A percentile compares a stretch with the other conserved stretches of the same genome.
These are phyloP conservation scores for Latrodectus elegans DNA, from an alignment of 2,888 invertebrate genomes.

Conservation along the genomic window DNA sequence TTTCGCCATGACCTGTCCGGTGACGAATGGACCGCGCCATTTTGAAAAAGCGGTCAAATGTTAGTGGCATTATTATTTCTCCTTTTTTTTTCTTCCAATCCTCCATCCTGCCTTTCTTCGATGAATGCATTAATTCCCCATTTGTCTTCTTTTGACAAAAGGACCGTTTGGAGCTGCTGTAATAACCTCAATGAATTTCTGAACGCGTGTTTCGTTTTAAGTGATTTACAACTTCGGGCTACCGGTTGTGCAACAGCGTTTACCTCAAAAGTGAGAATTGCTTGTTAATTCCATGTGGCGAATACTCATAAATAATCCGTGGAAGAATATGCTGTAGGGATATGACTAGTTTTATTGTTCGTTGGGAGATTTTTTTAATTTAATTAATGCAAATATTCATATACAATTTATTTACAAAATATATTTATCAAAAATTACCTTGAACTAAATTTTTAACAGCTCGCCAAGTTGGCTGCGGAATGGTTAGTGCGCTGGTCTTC, in stretches of 20 bases:
- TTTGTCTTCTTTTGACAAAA: slow-evolving; percentile 44
- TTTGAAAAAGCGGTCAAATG: background rate
- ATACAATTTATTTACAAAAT: too few species aligned
- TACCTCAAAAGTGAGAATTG: background rate
- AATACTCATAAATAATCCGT: background rate
- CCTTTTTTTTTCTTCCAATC: too few species aligned
- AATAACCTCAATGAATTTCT: background rate
- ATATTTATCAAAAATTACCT: too few species aligned
- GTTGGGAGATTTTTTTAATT: too few species aligned
- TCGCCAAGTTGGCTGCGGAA: too few species aligned
- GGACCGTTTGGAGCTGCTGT: slow-evolving; percentile 31
- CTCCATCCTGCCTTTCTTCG: background rate
- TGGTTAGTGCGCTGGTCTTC: too few species aligned
- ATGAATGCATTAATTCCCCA: slow-evolving; percentile 55
- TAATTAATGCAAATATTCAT: too few species aligned
- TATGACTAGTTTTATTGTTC: too few species aligned
- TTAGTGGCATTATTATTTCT: background rate
- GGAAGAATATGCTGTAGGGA: background rate
- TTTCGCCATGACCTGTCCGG: slow-evolving; percentile 50
- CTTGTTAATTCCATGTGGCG: background rate
- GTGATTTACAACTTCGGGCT: background rate
- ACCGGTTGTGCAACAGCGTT: background rate
- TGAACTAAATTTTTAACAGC: too few species aligned
- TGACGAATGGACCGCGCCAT: background rate
- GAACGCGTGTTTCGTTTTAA: background rate